Conservation (phyloP, 1,140 invertebrate species). For the Anadara kagoshimensis region DNA sequence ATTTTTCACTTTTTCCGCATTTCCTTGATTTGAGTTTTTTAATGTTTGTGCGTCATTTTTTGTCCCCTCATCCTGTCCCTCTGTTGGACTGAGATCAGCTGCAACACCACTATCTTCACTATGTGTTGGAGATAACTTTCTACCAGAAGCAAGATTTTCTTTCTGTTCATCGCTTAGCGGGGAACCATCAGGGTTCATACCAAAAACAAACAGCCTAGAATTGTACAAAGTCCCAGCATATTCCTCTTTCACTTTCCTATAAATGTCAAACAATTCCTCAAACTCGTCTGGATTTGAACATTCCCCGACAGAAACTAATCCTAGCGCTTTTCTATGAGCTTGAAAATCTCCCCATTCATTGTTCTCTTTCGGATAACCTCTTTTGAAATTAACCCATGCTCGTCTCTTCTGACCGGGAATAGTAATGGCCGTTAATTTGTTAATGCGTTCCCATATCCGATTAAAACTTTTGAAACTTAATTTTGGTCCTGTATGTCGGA, state of each 20-base stretch:
- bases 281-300: constrained; percentile 74
- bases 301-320: constrained; percentile 88
- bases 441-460: constrained; percentile 87
- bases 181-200: constrained; percentile 79
- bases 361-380: constrained; percentile 92
- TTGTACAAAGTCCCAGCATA: constrained; percentile 93
- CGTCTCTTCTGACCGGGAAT: constrained; percentile 80
- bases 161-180: constrained; percentile 41
- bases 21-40: no score
- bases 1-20: no score
- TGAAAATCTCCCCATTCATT: constrained; percentile 98
- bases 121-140: constrained; percentile 15
- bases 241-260: constrained; percentile 92
- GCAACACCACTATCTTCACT: constrained; percentile 44
- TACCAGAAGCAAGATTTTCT: constrained; percentile 4
- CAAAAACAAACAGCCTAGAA: constrained; percentile 92
- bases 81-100: constrained; percentile 36
- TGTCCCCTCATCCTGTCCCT: constrained; percentile 5
- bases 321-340: constrained; percentile 91
- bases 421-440: constrained; percentile 81
- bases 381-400: constrained; percentile 89
- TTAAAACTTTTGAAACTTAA: constrained; percentile 84
- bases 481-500: constrained; percentile 85
- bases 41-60: no score
- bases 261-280: constrained; percentile 90